These are phyloP conservation scores for Globia sparganii DNA, from an alignment of 2,888 invertebrate genomes.

Conservation along the genomic window DNA sequence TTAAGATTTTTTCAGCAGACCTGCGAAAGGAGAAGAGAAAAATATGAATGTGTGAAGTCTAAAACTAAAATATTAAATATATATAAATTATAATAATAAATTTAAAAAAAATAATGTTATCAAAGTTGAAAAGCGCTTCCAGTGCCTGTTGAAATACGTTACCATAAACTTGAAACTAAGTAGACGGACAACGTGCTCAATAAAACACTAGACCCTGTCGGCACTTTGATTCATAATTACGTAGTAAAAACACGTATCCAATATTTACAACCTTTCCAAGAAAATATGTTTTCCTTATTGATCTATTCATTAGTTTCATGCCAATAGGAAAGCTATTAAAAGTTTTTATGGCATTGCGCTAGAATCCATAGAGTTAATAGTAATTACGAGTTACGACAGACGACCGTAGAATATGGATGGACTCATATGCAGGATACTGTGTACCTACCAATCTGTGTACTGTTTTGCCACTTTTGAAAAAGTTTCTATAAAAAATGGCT, in stretches of 20 bases:
- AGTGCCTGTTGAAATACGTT: background rate
- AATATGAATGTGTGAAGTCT: too few species aligned
- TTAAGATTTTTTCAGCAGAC: too few species aligned
- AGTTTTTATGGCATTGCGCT: constrained; percentile 28
- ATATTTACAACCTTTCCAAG: constrained; percentile 22
- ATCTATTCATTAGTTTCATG: constrained; percentile 30
- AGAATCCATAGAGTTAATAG: constrained; percentile 24
- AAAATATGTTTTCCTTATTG: constrained; percentile 40
- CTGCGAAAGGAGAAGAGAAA: too few species aligned
- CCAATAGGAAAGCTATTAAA: constrained; percentile 35
- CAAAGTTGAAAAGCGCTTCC: background rate
- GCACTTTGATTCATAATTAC: constrained; percentile 29
- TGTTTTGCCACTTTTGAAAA: background rate
- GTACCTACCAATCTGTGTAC: background rate
- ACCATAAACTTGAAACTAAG: background rate
- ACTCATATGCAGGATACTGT: background rate
- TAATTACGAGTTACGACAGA: too few species aligned
- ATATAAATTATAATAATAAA: too few species aligned
- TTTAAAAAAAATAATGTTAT: background rate
- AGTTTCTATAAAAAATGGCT: background rate
- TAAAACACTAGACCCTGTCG: background rate
- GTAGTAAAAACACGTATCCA: constrained; percentile 17
- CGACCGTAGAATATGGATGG: background rate
- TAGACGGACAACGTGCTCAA: background rate
- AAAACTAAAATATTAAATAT: too few species aligned